Percentiles rank a stretch among this genome's conserved stretches.
phyloP scores from a whole-genome alignment of 2,888 invertebrate genomes.

The Xestobium rufovillosum region DNA sequence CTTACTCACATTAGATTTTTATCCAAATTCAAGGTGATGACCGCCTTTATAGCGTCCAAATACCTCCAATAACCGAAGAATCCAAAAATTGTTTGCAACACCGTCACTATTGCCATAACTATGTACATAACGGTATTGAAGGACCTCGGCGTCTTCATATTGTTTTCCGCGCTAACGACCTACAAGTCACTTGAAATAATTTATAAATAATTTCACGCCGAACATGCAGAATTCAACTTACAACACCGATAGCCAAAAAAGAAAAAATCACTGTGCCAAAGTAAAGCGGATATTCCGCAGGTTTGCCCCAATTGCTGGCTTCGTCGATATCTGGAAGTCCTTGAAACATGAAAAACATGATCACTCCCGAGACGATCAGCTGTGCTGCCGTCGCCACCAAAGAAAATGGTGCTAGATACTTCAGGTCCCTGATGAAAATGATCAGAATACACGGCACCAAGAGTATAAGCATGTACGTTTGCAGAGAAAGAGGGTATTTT shows the following conservation, averaged over 20 bases:
- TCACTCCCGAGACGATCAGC: not conserved
- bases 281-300: constrained; percentile 4
- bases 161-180: constrained; percentile 10
- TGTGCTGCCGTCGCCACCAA: not conserved
- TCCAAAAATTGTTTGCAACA: constrained; percentile 12
- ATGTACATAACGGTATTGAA: constrained; percentile 9
- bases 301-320: too few relatives aligned
- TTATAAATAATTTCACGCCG: not conserved
- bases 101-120: constrained; percentile 11
- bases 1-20: too few relatives aligned
- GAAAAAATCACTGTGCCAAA: constrained; percentile 3
- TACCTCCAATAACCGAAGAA: constrained; percentile 16
- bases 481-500: not conserved
- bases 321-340: constrained; percentile 1
- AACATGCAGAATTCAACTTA: constrained; percentile 1
- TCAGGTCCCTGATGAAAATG: constrained; percentile 1
- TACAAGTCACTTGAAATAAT: too few relatives aligned
- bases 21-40: constrained; percentile 8
- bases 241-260: constrained; percentile 1
- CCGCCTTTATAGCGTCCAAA: constrained; percentile 7
- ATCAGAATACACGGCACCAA: constrained; percentile 4
- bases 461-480: not conserved
- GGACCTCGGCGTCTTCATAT: constrained; percentile 9
- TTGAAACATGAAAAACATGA: not conserved
- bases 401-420: constrained; percentile 5